Evolutionary conservation across 2,888 invertebrate genomes (phyloP).

Genomic region (Leptarthrus brevirostris): DNA sequence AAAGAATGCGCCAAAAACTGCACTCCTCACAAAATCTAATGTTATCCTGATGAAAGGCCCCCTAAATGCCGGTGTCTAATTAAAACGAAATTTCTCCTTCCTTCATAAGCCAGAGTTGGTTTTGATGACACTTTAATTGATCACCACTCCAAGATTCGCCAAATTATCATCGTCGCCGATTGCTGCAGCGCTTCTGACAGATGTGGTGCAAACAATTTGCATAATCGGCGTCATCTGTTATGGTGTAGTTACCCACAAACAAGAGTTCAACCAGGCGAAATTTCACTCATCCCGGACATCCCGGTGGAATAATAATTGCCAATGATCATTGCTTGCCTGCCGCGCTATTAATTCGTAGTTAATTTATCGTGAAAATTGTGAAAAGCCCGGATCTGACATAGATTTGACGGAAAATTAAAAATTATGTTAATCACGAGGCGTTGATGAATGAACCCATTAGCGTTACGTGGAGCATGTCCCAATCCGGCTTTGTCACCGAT

Average conservation of each 20-base stretch:
- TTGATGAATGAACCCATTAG: constrained; percentile 50
- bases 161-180: constrained; percentile 41
- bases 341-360: constrained; percentile 49
- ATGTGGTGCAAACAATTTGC: constrained; percentile 52
- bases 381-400: constrained; percentile 53
- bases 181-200: constrained; percentile 27
- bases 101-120: neutral
- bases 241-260: neutral
- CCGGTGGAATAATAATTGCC: constrained; percentile 35
- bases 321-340: constrained; percentile 10
- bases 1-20: constrained; percentile 13
- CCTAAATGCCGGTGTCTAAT: constrained; percentile 34
- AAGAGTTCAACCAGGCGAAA: neutral
- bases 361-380: constrained; percentile 52
- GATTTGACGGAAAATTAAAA: constrained; percentile 54
- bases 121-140: constrained; percentile 53
- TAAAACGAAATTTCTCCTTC: constrained; percentile 50
- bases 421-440: constrained; percentile 45
- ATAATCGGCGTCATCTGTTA: constrained; percentile 53
- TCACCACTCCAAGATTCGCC: constrained; percentile 39
- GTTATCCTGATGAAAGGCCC: constrained; percentile 25
- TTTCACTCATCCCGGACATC: constrained; percentile 29
- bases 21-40: constrained; percentile 10
- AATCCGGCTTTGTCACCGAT: constrained; percentile 22
- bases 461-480: constrained; percentile 47